A percentile compares a stretch with the other conserved stretches of the same genome.
phyloP scores from a whole-genome alignment of 2,888 invertebrate genomes.

The Trissolcus brochymenae region DNA sequence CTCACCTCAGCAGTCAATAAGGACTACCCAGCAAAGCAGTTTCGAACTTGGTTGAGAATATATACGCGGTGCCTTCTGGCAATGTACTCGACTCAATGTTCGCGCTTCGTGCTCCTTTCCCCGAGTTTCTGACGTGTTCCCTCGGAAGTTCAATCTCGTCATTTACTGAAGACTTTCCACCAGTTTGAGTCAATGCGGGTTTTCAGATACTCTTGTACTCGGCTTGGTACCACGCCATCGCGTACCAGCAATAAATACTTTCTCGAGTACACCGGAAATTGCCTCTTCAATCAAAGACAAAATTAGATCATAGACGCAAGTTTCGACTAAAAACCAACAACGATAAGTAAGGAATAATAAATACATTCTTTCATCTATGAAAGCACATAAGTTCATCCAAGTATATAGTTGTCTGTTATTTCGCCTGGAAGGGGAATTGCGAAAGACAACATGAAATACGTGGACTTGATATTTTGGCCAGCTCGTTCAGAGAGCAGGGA shows the following conservation, averaged over 20 bases:
- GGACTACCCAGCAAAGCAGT: constrained; percentile 71
- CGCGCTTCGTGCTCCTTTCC: constrained; percentile 51
- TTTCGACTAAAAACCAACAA: neutral
- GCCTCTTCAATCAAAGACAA: neutral
- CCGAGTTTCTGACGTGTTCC: constrained; percentile 56
- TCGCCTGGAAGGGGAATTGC: neutral
- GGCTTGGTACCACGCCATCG: constrained; percentile 26
- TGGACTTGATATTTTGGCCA: no score
- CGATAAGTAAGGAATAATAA: neutral
- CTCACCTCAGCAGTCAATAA: constrained; percentile 71
- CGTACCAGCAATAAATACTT: constrained; percentile 27
- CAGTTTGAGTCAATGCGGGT: constrained; percentile 53
- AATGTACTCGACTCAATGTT: constrained; percentile 63
- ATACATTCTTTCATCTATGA: no score
- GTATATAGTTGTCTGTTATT: no score
- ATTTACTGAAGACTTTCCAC: constrained; percentile 57
- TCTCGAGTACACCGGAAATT: neutral
- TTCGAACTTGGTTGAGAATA: constrained; percentile 65
- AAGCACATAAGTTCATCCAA: no score
- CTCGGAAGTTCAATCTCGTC: constrained; percentile 57
- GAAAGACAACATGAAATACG: neutral
- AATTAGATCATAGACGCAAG: neutral
- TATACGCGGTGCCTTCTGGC: constrained; percentile 58
- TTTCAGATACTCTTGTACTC: constrained; percentile 47
- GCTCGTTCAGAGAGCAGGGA: no score